These are phyloP conservation scores for Streptopelia turtur DNA, from an alignment of 2,797 vertebrate species.

Conservation along the genomic window DNA sequence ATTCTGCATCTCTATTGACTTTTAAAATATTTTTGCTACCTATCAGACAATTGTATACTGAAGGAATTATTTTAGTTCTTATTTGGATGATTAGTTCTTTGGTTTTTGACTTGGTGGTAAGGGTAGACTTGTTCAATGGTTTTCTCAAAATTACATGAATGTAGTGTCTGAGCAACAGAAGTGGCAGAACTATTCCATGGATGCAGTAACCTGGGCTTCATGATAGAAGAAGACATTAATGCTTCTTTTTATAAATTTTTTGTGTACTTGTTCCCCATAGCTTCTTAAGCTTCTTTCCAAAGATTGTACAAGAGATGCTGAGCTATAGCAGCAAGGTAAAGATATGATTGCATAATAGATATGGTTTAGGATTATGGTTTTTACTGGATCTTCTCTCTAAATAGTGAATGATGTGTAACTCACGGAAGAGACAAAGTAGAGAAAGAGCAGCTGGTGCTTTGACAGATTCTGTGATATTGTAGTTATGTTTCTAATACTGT, in stretches of 20 bases:
- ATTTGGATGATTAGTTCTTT: neutral
- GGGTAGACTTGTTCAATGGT: neutral
- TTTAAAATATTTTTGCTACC: conserved; percentile 17
- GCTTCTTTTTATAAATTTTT: neutral
- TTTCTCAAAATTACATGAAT: neutral
- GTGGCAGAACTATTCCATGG: neutral
- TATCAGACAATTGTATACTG: neutral
- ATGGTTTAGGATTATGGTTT: conserved; percentile 44
- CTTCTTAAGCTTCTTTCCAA: neutral
- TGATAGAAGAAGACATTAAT: neutral
- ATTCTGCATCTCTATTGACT: conserved; percentile 41
- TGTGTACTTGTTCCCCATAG: conserved; percentile 12
- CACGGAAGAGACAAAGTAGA: conserved; percentile 43
- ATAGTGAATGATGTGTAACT: conserved; percentile 31
- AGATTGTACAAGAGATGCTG: conserved; percentile 17
- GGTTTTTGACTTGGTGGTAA: neutral
- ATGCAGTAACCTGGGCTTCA: neutral
- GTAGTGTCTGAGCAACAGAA: neutral
- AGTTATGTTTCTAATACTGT: conserved; percentile 30
- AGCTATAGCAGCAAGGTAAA: neutral
- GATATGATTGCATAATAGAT: conserved; percentile 7
- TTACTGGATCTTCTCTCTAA: conserved; percentile 29
- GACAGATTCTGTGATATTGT: conserved; percentile 37
- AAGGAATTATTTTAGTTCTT: neutral
- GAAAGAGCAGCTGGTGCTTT: conserved; percentile 59